Percentiles rank a stretch among this genome's conserved stretches.
These are phyloP conservation scores for Melanogrammus aeglefinus DNA, from an alignment of 2,797 vertebrate genomes.

Conservation along the genomic window DNA sequence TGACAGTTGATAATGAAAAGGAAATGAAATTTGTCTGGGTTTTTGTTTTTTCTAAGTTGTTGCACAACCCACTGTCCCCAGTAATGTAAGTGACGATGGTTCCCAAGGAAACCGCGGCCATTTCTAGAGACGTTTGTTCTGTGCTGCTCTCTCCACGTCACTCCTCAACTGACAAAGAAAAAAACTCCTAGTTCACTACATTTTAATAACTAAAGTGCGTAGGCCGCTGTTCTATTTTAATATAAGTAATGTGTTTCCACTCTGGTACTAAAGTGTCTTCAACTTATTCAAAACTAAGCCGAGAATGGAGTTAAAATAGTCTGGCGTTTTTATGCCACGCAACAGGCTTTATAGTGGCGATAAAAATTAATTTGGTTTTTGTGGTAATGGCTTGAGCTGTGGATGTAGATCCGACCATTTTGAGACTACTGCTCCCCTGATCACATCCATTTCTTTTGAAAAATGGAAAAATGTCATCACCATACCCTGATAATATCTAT, in stretches of 20 bases:
- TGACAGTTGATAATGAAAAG: conserved; percentile 4
- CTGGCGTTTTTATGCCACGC: background rate
- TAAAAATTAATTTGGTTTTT: background rate
- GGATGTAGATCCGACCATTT: background rate
- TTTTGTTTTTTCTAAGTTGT: background rate
- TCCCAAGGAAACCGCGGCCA: conserved; percentile 2
- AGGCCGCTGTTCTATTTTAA: background rate
- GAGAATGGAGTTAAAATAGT: background rate
- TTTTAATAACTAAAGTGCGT: background rate
- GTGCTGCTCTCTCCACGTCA: background rate
- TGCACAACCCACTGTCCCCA: background rate
- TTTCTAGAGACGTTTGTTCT: background rate
- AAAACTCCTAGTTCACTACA: background rate
- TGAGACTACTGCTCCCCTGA: background rate
- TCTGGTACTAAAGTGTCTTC: background rate
- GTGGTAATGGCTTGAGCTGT: background rate
- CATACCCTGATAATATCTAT: background rate
- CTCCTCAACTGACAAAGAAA: background rate
- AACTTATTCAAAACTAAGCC: background rate
- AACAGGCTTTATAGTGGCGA: background rate
- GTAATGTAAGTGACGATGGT: background rate
- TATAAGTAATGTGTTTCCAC: background rate
- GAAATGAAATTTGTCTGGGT: background rate
- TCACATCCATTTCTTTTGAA: background rate
- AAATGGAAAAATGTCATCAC: background rate